A percentile compares a stretch with the other conserved stretches of the same genome.
These are phyloP conservation scores for Cassiopea andromeda DNA, from an alignment of 30 jellyfish, hydroid and myxozoan genomes.

Conservation along the genomic window DNA sequence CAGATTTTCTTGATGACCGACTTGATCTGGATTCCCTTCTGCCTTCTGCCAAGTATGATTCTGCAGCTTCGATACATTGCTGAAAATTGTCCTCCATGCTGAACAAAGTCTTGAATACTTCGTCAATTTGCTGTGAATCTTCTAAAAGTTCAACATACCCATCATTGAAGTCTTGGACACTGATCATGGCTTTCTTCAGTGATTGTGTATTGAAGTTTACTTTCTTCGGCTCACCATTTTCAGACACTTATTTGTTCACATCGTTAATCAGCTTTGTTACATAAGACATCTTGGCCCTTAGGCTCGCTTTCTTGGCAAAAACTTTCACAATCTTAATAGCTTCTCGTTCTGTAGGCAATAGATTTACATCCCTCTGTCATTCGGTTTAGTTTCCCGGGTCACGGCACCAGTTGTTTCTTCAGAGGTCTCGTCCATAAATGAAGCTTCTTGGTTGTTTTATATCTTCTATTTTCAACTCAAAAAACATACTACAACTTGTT, in stretches of 20 bases:
- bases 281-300: slow-evolving; percentile 39
- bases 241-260: slow-evolving; percentile 48
- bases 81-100: slow-evolving; percentile 44
- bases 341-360: slow-evolving; percentile 35
- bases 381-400: slow-evolving; percentile 43
- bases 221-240: slow-evolving; percentile 26
- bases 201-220: slow-evolving; percentile 32
- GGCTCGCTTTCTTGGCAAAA: slow-evolving; percentile 53
- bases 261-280: slow-evolving; percentile 1
- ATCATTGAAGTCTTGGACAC: slow-evolving; percentile 31
- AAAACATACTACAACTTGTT: no score
- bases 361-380: slow-evolving; percentile 35
- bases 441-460: slow-evolving; percentile 7
- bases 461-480: no score
- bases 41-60: slow-evolving; percentile 44
- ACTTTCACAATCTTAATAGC: slow-evolving; percentile 46
- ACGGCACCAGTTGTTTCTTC: slow-evolving; percentile 57
- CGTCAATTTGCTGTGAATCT: slow-evolving; percentile 27
- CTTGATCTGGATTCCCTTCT: slow-evolving; percentile 9
- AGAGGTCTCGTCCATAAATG: slow-evolving; percentile 38
- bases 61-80: slow-evolving; percentile 31
- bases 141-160: slow-evolving; percentile 42
- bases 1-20: slow-evolving; percentile 42
- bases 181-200: slow-evolving; percentile 57
- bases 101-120: slow-evolving; percentile 25